A percentile compares a stretch with the other conserved stretches of the same genome.
phyloP scores from a whole-genome alignment of 1,140 invertebrate species.

The Homalodisca vitripennis region DNA sequence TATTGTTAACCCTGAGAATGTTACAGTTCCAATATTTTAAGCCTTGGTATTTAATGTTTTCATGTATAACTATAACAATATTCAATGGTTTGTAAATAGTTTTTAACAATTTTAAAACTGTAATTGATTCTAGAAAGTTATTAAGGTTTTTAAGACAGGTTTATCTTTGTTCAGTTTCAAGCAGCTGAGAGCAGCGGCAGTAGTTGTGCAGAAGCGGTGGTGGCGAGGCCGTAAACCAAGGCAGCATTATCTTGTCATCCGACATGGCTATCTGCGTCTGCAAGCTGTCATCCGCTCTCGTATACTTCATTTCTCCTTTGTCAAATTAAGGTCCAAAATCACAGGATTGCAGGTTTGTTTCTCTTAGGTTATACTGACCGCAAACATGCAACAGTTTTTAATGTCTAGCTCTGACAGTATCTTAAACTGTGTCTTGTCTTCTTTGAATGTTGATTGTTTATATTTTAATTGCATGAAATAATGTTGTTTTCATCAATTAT shows the following conservation, averaged over 20 bases:
- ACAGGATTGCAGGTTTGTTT: conserved; percentile 54
- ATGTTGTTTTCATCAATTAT: too few species aligned
- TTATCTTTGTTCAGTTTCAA: conserved; percentile 50
- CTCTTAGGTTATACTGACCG: too few species aligned
- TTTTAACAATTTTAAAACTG: background rate
- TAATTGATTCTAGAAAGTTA: background rate
- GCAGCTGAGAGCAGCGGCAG: conserved; percentile 65
- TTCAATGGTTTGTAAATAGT: too few species aligned
- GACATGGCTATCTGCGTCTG: conserved; percentile 74
- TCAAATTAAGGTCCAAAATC: conserved; percentile 67
- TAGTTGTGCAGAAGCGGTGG: conserved; percentile 70
- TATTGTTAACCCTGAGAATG: background rate
- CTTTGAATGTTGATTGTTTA: too few species aligned
- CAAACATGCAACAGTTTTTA: too few species aligned
- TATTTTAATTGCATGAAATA: too few species aligned
- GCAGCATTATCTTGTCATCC: conserved; percentile 66
- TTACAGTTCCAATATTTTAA: conserved; percentile 6
- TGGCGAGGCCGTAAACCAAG: conserved; percentile 75
- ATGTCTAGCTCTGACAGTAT: too few species aligned
- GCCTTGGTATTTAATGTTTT: background rate
- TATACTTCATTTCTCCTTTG: conserved; percentile 69
- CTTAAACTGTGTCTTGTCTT: too few species aligned
- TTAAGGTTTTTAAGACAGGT: background rate
- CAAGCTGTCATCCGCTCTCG: conserved; percentile 84
- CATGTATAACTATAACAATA: too few species aligned